These are phyloP conservation scores for Phymastichus coffea DNA, from an alignment of 1,140 invertebrate species.

Conservation along the genomic window DNA sequence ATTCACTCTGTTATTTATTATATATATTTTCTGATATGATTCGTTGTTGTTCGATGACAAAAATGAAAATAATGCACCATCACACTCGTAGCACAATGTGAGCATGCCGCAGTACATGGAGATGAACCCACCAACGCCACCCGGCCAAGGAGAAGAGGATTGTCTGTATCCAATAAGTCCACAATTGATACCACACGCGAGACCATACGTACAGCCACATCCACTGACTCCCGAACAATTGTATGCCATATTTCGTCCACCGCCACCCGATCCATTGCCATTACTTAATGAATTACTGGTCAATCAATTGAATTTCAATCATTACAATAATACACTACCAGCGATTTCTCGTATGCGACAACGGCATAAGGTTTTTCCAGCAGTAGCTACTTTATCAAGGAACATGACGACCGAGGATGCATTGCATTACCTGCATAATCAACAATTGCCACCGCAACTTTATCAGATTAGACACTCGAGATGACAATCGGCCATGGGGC, in stretches of 20 bases:
- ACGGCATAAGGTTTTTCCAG: too few relatives aligned
- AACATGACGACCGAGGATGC: not conserved
- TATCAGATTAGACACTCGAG: conserved; percentile 46
- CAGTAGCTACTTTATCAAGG: conserved; percentile 18
- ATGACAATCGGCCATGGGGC: conserved; percentile 40
- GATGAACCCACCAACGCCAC: conserved; percentile 37
- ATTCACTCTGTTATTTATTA: too few relatives aligned
- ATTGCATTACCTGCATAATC: conserved; percentile 40
- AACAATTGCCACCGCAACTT: conserved; percentile 41
- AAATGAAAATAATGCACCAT: too few relatives aligned
- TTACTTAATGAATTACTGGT: conserved; percentile 24
- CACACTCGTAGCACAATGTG: conserved; percentile 54
- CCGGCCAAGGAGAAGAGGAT: conserved; percentile 50
- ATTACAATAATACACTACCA: conserved; percentile 24
- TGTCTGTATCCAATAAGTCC: conserved; percentile 52
- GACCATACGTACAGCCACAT: conserved; percentile 49
- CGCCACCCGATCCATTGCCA: conserved; percentile 14
- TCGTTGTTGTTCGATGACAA: too few relatives aligned
- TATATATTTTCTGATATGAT: too few relatives aligned
- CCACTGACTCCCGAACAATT: conserved; percentile 46
- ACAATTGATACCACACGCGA: conserved; percentile 45
- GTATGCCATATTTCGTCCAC: conserved; percentile 39
- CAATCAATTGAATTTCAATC: not conserved
- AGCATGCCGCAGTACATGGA: conserved; percentile 51
- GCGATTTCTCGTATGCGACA: conserved; percentile 25